phyloP scores from a whole-genome alignment of 1,140 invertebrate genomes.

The Babylonia areolata region DNA sequence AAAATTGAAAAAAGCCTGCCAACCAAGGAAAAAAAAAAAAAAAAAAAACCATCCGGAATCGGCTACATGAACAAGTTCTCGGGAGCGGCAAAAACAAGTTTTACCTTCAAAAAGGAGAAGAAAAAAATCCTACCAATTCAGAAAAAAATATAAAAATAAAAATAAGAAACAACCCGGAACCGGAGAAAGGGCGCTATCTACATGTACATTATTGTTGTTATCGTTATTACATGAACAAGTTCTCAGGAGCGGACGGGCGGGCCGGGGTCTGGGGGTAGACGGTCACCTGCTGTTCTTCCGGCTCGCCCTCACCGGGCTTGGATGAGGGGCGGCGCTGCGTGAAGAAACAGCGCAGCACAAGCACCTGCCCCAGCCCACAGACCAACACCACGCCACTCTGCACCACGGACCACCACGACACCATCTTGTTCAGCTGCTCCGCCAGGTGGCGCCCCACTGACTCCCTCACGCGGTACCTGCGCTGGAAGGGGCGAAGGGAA shows the following conservation, averaged over 20 bases:
- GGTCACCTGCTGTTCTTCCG: neutral
- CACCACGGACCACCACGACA: conserved; percentile 92
- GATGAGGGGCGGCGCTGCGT: conserved; percentile 79
- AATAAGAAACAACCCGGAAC: too few species aligned
- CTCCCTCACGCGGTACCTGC: conserved; percentile 95
- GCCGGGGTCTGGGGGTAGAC: neutral
- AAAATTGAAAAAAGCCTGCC: too few species aligned
- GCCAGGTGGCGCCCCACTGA: conserved; percentile 95
- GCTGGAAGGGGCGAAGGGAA: conserved; percentile 80
- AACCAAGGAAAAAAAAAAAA: too few species aligned
- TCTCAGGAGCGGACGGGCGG: neutral
- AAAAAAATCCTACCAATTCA: too few species aligned
- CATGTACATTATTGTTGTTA: too few species aligned
- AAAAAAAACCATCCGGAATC: too few species aligned
- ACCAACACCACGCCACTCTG: conserved; percentile 90
- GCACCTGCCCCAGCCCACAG: conserved; percentile 92
- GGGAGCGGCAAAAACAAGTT: too few species aligned
- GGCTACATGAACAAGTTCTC: too few species aligned
- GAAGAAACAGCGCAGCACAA: conserved; percentile 95
- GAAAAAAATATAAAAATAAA: too few species aligned
- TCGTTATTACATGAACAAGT: neutral
- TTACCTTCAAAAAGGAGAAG: too few species aligned
- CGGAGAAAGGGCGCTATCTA: too few species aligned
- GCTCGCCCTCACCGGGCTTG: conserved; percentile 5
- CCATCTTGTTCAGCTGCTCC: conserved; percentile 94